Percentiles rank a stretch among this genome's conserved stretches.
These are phyloP conservation scores for Ceramica pisi DNA, from an alignment of 2,888 invertebrate genomes.

Conservation along the genomic window DNA sequence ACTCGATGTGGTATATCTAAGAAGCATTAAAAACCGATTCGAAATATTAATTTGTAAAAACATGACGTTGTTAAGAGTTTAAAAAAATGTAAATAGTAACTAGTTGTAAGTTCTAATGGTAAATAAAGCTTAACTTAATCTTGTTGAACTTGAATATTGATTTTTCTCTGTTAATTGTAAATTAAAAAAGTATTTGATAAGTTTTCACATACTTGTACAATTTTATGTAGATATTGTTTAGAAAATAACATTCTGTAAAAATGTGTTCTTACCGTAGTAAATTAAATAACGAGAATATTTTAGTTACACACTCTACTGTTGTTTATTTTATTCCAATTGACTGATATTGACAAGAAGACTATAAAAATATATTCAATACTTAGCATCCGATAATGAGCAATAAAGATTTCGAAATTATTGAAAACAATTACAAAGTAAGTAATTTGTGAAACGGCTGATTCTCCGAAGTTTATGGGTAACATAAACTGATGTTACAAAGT, in stretches of 20 bases:
- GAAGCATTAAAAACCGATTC: conserved; percentile 70
- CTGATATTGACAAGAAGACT: conserved; percentile 9
- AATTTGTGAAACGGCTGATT: conserved; percentile 16
- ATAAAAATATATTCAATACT: conserved; percentile 2
- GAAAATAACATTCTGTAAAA: conserved; percentile 91
- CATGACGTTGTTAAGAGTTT: conserved; percentile 83
- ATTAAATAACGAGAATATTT: conserved; percentile 91
- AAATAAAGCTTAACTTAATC: conserved; percentile 87
- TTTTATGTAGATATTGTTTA: conserved; percentile 90
- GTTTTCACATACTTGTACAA: conserved; percentile 90
- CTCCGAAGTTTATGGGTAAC: conserved; percentile 3
- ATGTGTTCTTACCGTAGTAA: conserved; percentile 91
- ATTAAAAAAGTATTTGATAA: conserved; percentile 86
- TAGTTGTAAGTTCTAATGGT: conserved; percentile 80
- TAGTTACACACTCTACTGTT: conserved; percentile 87
- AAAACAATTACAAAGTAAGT: conserved; percentile 4
- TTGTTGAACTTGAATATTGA: conserved; percentile 89
- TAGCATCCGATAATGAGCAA: conserved; percentile 15
- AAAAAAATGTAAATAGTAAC: conserved; percentile 85
- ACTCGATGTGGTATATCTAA: conserved; percentile 49
- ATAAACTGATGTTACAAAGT: conserved; percentile 43
- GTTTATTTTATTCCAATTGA: conserved; percentile 75
- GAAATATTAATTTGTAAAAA: conserved; percentile 79
- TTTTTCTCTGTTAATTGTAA: conserved; percentile 89
- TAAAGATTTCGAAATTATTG: conserved; percentile 25